Evolutionary conservation across 2,888 invertebrate species (phyloP).

Genomic region (Tetramorium bicarinatum): DNA sequence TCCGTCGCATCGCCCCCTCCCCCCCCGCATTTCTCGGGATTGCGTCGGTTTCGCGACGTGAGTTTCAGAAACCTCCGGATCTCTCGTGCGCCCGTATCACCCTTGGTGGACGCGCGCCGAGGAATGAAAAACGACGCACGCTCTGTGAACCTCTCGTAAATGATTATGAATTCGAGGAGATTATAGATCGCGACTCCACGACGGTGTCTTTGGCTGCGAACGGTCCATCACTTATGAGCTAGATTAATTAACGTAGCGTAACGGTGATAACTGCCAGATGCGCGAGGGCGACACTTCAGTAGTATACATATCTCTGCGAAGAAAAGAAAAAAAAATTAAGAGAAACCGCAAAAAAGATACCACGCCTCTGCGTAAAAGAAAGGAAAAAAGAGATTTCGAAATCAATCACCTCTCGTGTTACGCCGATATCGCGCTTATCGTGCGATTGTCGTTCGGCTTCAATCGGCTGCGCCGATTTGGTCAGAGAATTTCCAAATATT

Average conservation of each 20-base stretch:
- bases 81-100: background rate
- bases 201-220: constrained; percentile 50
- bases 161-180: constrained; percentile 4
- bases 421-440: constrained; percentile 18
- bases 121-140: background rate
- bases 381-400: background rate
- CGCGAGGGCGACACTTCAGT: constrained; percentile 69
- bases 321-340: constrained; percentile 23
- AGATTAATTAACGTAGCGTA: constrained; percentile 66
- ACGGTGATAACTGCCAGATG: constrained; percentile 76
- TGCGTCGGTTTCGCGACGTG: background rate
- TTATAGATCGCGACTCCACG: background rate
- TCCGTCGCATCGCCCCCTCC: background rate
- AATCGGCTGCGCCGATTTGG: constrained; percentile 4
- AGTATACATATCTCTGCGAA: constrained; percentile 64
- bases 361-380: constrained; percentile 65
- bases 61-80: background rate
- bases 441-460: background rate
- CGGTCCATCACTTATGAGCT: constrained; percentile 61
- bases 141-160: constrained; percentile 13
- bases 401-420: constrained; percentile 57
- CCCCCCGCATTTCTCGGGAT: background rate
- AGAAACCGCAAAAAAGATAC: constrained; percentile 16
- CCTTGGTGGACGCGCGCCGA: background rate
- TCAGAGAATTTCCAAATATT: constrained; percentile 24